Base-by-base conservation (phyloP, 2,888 invertebrate species). In the Leptopterna dolabrata region DNA sequence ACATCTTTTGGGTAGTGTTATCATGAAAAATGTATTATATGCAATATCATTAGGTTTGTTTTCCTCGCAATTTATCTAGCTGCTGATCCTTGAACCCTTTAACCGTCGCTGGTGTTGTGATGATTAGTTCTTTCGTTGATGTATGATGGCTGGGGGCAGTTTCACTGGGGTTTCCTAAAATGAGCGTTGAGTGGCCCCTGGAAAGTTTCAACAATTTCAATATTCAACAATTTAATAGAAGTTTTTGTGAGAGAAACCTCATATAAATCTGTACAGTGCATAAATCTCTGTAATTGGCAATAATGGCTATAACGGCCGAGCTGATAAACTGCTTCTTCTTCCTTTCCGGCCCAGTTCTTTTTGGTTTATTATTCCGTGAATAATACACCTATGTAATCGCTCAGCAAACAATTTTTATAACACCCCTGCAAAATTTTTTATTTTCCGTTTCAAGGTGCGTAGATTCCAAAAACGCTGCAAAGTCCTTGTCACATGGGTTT, bases 161-260 rank as follows among this genome's bases (percentile, higher is more conserved):
- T 47, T 63, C 70, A 82, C 70, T 82, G 82, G 1, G 82, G 82
- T 63, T 82, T 82, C 41, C 70, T 27, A 41, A 82, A 82, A 70
- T 82, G 82, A 36, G 82, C 82, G 70, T 82, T 82, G 19, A 82
- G 82, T n/a, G 82, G 82, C 3, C 82, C 82, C 82, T 82, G 82
- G 7, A 70, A 82, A 51, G 3, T 13, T 0, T 13, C 6, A n/a
- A 4, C 1, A 43, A 76, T 36, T 7, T 7, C 16, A 76, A 36
- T 47, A 47, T 47, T 14, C 13, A n/a, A 47, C 13, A 14, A 14
- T 47, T 16, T 19, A n/a, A 55, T n/a, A 19, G 9, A 55, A 24
- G 2, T 55, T 3, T 16, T 16, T 16, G n/a, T 51, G 16, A 13
- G 3, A 16, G n/a, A 51, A 51, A 6, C 43, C 16, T 51, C 51